phyloP scores from a whole-genome alignment of 2,888 invertebrate genomes.

The Tiliacea citrago region DNA sequence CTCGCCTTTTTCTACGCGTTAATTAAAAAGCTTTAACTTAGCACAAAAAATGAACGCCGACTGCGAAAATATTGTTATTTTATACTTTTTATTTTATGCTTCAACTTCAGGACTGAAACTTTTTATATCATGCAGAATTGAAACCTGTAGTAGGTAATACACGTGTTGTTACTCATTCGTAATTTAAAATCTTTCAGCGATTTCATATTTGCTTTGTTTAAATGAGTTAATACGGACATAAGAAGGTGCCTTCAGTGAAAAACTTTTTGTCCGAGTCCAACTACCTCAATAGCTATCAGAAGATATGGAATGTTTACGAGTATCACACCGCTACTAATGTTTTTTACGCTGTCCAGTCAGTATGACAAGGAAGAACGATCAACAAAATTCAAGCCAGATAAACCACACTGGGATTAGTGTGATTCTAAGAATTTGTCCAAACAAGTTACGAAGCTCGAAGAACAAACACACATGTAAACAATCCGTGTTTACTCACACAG shows the following conservation, averaged over 20 bases:
- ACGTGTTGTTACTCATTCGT: background rate
- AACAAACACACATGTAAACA: constrained; percentile 73
- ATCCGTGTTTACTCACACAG: constrained; percentile 73
- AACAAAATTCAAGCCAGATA: constrained; percentile 77
- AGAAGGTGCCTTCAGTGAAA: background rate
- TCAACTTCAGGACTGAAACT: constrained; percentile 13
- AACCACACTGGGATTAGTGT: constrained; percentile 79
- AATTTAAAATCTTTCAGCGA: constrained; percentile 17
- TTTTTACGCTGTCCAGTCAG: constrained; percentile 60
- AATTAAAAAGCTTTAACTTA: constrained; percentile 72
- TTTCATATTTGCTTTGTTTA: background rate
- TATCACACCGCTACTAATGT: constrained; percentile 42
- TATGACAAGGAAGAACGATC: constrained; percentile 71
- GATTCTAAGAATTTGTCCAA: constrained; percentile 88
- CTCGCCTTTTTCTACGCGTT: constrained; percentile 65
- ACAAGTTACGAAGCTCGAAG: constrained; percentile 82
- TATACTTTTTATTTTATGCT: constrained; percentile 22
- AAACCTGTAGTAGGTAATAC: background rate
- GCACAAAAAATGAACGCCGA: constrained; percentile 39
- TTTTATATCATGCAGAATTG: constrained; percentile 1
- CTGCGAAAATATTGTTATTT: constrained; percentile 29
- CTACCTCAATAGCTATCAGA: constrained; percentile 25
- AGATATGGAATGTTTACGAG: constrained; percentile 40
- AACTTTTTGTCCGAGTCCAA: background rate
- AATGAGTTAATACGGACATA: background rate